Evolutionary conservation across 2,113 vertebrate genomes (phyloP), one percentile per base, ranked within the genome.

Genomic region (Hipposideros armiger): DNA sequence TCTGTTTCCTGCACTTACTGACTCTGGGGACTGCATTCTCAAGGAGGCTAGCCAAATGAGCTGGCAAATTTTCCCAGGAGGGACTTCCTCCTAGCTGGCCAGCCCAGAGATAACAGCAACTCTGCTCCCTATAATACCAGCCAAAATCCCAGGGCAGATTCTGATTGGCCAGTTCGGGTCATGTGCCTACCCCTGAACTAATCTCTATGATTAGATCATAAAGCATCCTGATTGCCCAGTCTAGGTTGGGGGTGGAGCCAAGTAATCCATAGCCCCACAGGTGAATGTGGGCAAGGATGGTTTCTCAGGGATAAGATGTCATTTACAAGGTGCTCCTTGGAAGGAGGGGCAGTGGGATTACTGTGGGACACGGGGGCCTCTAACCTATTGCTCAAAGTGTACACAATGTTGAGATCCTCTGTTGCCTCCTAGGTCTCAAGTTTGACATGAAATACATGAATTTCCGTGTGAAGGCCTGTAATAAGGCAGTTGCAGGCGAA

Each of bases 381-480:
- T 52, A 28, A 11, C 24, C 28, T 14, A 0, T 47, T n/a, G 26
- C 74, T 70, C 5, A 8, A 11, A 13, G 73, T 22, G 6, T 19
- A 1, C 11, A 15, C 15, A 30, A 4, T 24, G 4, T 11, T 52
- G 22, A 30, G 5, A 3, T 30, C 40, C 2, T 72, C 16, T 87
- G 16, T 94, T 60, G 32, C 19, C 32, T 84, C 45, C 56, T 94
- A 99, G 98, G 98, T 94, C 97, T 99, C 92, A 99, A 99, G 72
- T 99, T 99, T 77, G 99, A 99, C 96, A 99, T 99, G 78, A 99
- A 99, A 3, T 99, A 98, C 98, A 99, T 99, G 98, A 99, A 99
- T 10, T 99, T 99, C 86, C 99, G 99, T 0, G 99, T 99, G 64
- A 99, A 98, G 95, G 99, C 99, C 0, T 99, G 99, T 47, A 99